Evolutionary conservation across 2,113 vertebrate species (phyloP).

Genomic region (Turnix velox): DNA sequence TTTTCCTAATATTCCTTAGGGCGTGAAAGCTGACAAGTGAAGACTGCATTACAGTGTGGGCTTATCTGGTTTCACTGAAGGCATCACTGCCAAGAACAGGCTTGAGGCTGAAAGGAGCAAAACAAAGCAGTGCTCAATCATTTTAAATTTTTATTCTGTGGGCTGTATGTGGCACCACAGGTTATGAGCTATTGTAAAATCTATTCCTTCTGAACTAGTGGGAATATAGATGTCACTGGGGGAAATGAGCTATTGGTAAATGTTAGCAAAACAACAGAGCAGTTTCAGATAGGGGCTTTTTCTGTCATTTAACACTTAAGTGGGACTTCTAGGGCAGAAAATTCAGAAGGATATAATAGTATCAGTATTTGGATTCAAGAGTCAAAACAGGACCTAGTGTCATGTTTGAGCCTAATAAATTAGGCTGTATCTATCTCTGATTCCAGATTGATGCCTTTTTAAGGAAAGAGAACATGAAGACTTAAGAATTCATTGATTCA

Average conservation of each 20-base stretch:
- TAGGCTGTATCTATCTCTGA: not conserved
- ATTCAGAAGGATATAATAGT: not conserved
- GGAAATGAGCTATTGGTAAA: not conserved
- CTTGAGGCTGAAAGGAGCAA: not conserved
- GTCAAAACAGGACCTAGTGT: not conserved
- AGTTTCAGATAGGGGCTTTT: not conserved
- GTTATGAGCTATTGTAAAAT: not conserved
- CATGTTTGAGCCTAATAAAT: not conserved
- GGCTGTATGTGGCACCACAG: not conserved
- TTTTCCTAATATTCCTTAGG: not conserved
- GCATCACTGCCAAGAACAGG: not conserved
- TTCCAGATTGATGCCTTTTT: not conserved
- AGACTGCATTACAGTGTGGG: not conserved
- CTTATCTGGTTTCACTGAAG: not conserved
- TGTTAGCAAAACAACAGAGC: not conserved
- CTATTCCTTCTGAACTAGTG: not conserved
- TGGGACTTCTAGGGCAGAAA: not conserved
- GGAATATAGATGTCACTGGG: not conserved
- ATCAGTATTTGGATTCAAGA: not conserved
- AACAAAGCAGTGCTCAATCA: not conserved
- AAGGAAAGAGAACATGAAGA: not conserved
- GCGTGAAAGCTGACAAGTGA: not conserved
- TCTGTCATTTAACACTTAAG: not conserved
- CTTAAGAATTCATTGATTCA: not conserved
- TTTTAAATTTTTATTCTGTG: not conserved